phyloP scores from a whole-genome alignment of 2,113 vertebrate species.

The Ameiurus melas region DNA sequence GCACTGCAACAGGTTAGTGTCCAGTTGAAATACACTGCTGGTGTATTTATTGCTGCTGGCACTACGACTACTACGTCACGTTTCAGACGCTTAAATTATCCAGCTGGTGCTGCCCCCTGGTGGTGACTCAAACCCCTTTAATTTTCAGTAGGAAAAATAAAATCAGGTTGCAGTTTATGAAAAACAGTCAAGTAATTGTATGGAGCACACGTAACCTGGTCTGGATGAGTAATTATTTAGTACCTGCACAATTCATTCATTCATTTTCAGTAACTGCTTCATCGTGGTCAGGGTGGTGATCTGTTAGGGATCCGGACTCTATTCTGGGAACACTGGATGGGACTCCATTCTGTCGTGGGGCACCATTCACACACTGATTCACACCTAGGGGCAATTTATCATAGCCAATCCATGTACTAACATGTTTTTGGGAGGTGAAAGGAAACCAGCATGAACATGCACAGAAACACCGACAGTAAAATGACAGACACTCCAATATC shows the following conservation, averaged over 20 bases:
- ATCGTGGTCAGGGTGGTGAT: too few species aligned
- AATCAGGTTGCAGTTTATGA: neutral
- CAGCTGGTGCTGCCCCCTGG: constrained; percentile 11
- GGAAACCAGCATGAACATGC: neutral
- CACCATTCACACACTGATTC: neutral
- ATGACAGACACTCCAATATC: neutral
- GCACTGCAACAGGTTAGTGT: neutral
- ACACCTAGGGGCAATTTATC: neutral
- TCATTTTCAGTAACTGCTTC: neutral
- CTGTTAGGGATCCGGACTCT: neutral
- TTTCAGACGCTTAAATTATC: neutral
- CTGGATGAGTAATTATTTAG: neutral
- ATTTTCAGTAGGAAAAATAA: neutral
- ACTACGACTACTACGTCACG: neutral
- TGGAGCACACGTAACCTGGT: neutral
- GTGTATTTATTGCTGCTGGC: too few species aligned
- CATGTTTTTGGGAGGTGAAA: neutral
- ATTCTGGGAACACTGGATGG: neutral
- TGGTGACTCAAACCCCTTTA: neutral
- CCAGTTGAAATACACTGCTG: neutral
- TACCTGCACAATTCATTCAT: neutral
- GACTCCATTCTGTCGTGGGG: neutral
- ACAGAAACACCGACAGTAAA: neutral
- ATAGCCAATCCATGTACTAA: neutral
- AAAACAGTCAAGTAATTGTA: neutral